Conservation (phyloP, 2,113 vertebrate genomes). For the Calypte anna region DNA sequence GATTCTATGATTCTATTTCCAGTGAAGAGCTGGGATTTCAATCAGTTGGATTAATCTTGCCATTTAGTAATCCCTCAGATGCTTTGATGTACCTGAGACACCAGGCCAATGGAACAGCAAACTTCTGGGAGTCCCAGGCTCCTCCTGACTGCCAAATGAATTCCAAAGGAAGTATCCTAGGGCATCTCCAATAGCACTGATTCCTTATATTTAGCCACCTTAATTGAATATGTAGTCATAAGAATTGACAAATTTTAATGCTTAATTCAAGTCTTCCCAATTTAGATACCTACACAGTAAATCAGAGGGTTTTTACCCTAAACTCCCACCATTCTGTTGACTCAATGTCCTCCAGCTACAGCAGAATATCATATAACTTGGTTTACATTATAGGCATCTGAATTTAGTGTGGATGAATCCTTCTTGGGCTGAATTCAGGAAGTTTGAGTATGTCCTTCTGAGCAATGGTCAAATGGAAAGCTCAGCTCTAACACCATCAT, state of each 20-base stretch:
- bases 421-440: not conserved
- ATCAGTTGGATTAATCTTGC: not conserved
- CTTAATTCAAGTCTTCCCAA: not conserved
- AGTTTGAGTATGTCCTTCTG: not conserved
- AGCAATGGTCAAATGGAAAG: not conserved
- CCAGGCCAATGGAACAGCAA: not conserved
- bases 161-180: not conserved
- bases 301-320: not conserved
- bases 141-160: not conserved
- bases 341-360: not conserved
- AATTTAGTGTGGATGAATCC: not conserved
- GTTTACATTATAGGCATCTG: not conserved
- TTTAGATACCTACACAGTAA: not conserved
- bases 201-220: not conserved
- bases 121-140: not conserved
- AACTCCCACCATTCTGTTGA: not conserved
- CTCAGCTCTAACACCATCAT: not conserved
- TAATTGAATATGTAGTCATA: not conserved
- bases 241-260: not conserved
- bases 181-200: not conserved
- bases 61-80: not conserved
- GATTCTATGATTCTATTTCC: too few species aligned
- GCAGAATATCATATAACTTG: not conserved
- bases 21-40: not conserved
- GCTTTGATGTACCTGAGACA: not conserved